Base-by-base conservation (phyloP, 2,888 invertebrate genomes). In the Teinopalpus imperialis region DNA sequence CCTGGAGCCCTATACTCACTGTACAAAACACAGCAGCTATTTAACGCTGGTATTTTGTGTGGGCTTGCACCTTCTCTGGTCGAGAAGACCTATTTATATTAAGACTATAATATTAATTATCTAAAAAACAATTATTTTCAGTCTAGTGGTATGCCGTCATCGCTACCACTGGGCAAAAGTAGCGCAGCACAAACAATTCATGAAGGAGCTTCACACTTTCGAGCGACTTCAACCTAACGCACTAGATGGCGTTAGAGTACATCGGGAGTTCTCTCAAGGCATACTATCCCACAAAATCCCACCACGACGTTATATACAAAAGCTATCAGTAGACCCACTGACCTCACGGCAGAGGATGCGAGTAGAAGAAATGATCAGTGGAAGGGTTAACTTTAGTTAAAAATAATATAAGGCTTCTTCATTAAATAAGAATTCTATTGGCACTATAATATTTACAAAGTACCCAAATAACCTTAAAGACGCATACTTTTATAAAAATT, bases 61-160 rank as follows among this genome's bases (percentile, higher is more conserved):
- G n/a, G n/a, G n/a, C n/a, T n/a, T n/a, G n/a, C n/a, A n/a, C n/a
- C n/a, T n/a, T n/a, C n/a, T n/a, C n/a, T n/a, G n/a, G n/a, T n/a
- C n/a, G n/a, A n/a, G n/a, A n/a, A n/a, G n/a, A n/a, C n/a, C n/a
- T n/a, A n/a, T n/a, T n/a, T n/a, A n/a, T n/a, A n/a, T n/a, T n/a
- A n/a, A n/a, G n/a, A n/a, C n/a, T n/a, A n/a, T n/a, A n/a, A n/a
- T n/a, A n/a, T n/a, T n/a, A n/a, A n/a, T n/a, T n/a, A n/a, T n/a
- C n/a, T n/a, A n/a, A n/a, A n/a, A n/a, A n/a, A n/a, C n/a, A n/a
- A n/a, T 20, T 21, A 9, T 50, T 81, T 80, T 34, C 79, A 93
- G 93, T 66, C 74, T 90, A 30, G 91, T 92, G n/a, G 88, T 92
- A 7, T 93, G 93, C 63, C 90, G 92, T 2, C 91, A 91, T 54